These are phyloP conservation scores for Hypocryptadius cinnamomeus DNA, from an alignment of 2,113 vertebrate species.

Conservation along the genomic window DNA sequence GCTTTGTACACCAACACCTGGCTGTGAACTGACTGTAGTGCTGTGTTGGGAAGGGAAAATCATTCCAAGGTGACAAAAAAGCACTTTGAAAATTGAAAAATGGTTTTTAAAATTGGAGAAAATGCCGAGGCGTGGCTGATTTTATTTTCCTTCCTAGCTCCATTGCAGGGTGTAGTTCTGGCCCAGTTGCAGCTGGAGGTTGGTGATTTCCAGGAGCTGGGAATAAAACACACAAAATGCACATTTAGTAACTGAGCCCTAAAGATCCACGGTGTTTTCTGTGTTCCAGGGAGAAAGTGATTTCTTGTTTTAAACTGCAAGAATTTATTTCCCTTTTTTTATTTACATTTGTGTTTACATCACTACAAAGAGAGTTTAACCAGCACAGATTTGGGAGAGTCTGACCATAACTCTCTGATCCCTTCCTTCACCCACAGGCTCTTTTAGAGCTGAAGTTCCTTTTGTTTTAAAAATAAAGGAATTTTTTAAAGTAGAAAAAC, in stretches of 20 bases:
- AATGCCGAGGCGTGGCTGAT: fast-evolving
- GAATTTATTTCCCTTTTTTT: background rate
- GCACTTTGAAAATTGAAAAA: background rate
- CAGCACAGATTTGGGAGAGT: background rate
- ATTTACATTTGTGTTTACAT: background rate
- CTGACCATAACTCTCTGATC: background rate
- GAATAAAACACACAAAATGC: background rate
- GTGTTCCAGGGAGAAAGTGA: fast-evolving
- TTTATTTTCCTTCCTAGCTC: background rate
- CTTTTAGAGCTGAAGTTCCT: background rate
- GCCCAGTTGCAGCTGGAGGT: conserved; percentile 23
- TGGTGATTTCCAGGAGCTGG: conserved; percentile 31
- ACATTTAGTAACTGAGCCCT: background rate
- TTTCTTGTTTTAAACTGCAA: background rate
- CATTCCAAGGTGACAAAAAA: background rate
- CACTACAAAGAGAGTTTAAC: background rate
- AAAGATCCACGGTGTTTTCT: fast-evolving
- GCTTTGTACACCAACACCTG: background rate
- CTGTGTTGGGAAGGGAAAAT: background rate
- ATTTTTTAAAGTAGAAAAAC: background rate
- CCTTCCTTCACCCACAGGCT: background rate
- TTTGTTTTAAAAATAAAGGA: background rate
- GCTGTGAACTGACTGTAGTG: fast-evolving
- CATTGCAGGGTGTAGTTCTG: conserved; percentile 44
- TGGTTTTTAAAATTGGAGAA: fast-evolving